Conservation (phyloP, 2,888 invertebrate genomes). For the Platerodrilus igneus region DNA sequence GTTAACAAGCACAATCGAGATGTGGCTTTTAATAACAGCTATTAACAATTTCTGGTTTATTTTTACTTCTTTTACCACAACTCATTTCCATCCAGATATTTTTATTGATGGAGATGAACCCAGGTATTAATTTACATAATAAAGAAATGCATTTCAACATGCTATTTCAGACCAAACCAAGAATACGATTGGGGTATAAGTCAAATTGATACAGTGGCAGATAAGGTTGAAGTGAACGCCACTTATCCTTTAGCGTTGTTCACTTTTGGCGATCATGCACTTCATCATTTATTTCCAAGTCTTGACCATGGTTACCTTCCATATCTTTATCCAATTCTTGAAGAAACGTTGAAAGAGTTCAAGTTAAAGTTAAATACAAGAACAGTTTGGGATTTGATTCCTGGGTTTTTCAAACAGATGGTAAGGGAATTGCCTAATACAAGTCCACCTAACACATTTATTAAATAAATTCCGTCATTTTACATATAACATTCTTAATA, state of each 20-base stretch:
- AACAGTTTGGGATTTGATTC: slow-evolving; percentile 58
- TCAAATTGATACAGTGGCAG: slow-evolving; percentile 71
- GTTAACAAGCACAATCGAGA: slow-evolving; percentile 43
- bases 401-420: slow-evolving; percentile 64
- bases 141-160: no score
- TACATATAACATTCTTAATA: no score
- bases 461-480: no score
- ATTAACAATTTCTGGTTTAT: slow-evolving; percentile 59
- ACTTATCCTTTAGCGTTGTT: slow-evolving; percentile 65
- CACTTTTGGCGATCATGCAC: slow-evolving; percentile 71
- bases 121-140: no score
- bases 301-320: slow-evolving; percentile 71
- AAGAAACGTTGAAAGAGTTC: slow-evolving; percentile 62
- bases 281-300: slow-evolving; percentile 81
- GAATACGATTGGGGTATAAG: slow-evolving; percentile 72
- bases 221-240: slow-evolving; percentile 64
- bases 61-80: slow-evolving; percentile 65
- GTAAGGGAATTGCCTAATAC: slow-evolving; percentile 48
- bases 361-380: slow-evolving; percentile 50
- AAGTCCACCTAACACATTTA: slow-evolving; percentile 32
- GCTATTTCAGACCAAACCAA: slow-evolving; percentile 47
- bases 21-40: slow-evolving; percentile 61
- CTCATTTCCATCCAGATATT: slow-evolving; percentile 75
- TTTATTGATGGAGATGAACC: slow-evolving; percentile 74
- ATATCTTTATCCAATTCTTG: slow-evolving; percentile 59